Base-by-base conservation (phyloP, 2,888 invertebrate species). In the Venusia cambrica region DNA sequence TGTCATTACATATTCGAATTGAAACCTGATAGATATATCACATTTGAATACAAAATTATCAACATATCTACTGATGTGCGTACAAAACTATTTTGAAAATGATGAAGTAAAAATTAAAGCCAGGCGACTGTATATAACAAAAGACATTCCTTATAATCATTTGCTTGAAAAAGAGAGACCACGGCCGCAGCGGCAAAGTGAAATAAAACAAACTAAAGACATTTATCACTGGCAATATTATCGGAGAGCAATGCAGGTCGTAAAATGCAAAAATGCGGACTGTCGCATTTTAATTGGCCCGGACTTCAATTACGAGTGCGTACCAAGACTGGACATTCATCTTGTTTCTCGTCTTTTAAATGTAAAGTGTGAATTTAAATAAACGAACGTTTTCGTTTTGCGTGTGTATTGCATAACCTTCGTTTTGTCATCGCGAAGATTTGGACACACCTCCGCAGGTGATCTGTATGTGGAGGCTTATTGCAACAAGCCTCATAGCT, bases 281-380 rank as follows among this genome's bases (percentile, higher is more conserved):
- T 24, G 27, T 24, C 30, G 28, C 16, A 32, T 36, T 38, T 38
- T 41, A 45, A 45, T 45, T 45, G 45, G 41, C 26, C 7, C 35
- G 36, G 24, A 36, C 38, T 30, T 32, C 36, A 29, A 36, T 40
- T 31, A 38, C 22, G 4, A 10, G 19, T 16, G 31, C 28, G 15
- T 12, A 14, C 20, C 29, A 15, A 10, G 7, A 12, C 20, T 26
- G 32, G 9, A 17, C 32, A 38, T 45, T 36, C 14, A 41, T 45
- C 38, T 32, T 29, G 18, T 25, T 15, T 16, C 20, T 35, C 11
- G 4, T 12, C n/a, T 22, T 29, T 30, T 32, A 38, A 34, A 39
- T 44, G 44, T 40, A 41, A 40, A 41, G 35, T 34, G 15, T 33
- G 7, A 33, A 30, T 36, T 40, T 12, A 19, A 42, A 27, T 19